A percentile compares a stretch with the other conserved stretches of the same genome.
Evolutionary conservation across 1,140 invertebrate genomes (phyloP).

Genomic region (Papilio aristodemus): DNA sequence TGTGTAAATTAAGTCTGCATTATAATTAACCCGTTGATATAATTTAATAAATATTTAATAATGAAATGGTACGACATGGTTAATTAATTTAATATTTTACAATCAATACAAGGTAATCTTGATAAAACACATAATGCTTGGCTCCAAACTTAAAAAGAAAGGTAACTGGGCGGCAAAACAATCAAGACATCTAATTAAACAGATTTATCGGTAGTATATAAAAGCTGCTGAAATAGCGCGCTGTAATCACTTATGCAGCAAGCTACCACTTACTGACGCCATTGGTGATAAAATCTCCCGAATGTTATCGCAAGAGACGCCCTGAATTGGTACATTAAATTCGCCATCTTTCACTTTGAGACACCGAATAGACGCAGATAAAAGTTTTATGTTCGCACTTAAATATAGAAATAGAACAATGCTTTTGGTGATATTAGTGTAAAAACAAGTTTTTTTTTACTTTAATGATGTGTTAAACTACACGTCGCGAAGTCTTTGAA

Average conservation of each 20-base stretch:
- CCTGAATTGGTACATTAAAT: constrained; percentile 45
- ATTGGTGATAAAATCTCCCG: constrained; percentile 40
- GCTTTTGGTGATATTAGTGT: not conserved
- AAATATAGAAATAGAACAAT: not conserved
- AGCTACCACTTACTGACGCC: constrained; percentile 37
- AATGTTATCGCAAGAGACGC: constrained; percentile 43
- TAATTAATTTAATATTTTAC: too few relatives aligned
- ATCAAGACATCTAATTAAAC: too few relatives aligned
- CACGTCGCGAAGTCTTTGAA: not conserved
- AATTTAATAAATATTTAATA: too few relatives aligned
- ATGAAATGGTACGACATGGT: too few relatives aligned
- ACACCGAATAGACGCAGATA: constrained; percentile 18
- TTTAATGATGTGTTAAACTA: not conserved
- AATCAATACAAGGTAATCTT: too few relatives aligned
- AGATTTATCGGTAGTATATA: not conserved
- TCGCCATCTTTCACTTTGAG: constrained; percentile 28
- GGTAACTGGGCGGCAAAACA: too few relatives aligned
- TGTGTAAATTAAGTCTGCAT: too few relatives aligned
- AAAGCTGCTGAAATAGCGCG: not conserved
- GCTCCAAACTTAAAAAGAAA: too few relatives aligned
- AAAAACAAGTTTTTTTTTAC: not conserved
- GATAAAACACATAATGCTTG: too few relatives aligned
- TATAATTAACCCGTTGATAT: too few relatives aligned
- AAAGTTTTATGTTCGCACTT: constrained; percentile 13
- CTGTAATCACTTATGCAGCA: constrained; percentile 28